Percentiles rank a stretch among this genome's conserved stretches.
Evolutionary conservation across 2,797 vertebrate species (phyloP).

Genomic region (Rhynchonycteris naso): DNA sequence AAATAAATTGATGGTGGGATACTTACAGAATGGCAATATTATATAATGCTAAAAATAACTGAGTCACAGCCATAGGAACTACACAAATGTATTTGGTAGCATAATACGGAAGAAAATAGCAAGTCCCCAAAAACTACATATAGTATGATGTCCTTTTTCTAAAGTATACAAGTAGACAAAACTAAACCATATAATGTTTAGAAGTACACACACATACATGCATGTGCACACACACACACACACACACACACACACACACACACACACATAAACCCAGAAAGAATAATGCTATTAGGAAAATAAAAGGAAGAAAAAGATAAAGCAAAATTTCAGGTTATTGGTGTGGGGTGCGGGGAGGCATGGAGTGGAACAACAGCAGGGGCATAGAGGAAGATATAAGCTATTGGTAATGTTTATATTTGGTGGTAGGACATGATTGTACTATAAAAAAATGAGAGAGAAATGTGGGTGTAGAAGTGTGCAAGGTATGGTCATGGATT

Average conservation of each 20-base stretch:
- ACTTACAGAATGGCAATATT: background rate
- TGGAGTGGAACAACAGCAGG: background rate
- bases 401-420: background rate
- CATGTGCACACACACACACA: background rate
- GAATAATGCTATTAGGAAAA: background rate
- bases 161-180: slow-evolving; percentile 8
- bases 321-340: background rate
- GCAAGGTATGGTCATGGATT: background rate
- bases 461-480: background rate
- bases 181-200: background rate
- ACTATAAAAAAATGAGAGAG: background rate
- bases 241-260: background rate
- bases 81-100: background rate
- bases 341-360: background rate
- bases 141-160: background rate
- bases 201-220: background rate
- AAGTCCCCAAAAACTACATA: background rate
- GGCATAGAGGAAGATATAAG: background rate
- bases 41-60: background rate
- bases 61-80: background rate
- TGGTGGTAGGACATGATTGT: background rate
- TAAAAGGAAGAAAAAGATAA: background rate
- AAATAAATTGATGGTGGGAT: background rate
- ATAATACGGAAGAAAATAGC: background rate
- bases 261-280: background rate